Conservation (phyloP, 2,888 invertebrate species). For the Crematogaster levior region DNA sequence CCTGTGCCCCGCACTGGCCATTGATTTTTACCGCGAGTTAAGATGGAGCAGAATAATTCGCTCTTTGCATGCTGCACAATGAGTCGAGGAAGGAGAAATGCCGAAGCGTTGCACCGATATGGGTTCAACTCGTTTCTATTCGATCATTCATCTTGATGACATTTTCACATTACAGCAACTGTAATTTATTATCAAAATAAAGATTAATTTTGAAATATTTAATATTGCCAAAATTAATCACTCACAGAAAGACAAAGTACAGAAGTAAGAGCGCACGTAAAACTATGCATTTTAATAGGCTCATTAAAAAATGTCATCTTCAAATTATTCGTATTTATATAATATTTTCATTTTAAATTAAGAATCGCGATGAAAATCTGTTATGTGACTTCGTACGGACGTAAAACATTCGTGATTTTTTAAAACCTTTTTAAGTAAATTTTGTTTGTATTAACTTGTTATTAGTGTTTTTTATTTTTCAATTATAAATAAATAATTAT, state of each 20-base stretch:
- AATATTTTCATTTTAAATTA: neutral
- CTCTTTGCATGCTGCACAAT: slow-evolving; percentile 39
- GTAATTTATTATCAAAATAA: neutral
- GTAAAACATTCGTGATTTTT: neutral
- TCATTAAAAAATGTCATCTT: neutral
- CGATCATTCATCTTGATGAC: neutral
- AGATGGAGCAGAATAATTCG: slow-evolving; percentile 38
- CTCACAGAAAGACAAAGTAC: neutral
- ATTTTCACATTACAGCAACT: neutral
- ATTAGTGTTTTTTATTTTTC: neutral
- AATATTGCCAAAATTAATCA: neutral
- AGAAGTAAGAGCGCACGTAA: neutral
- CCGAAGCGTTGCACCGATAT: neutral
- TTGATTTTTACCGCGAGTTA: slow-evolving; percentile 25
- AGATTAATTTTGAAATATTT: slow-evolving; percentile 5
- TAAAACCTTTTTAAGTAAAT: neutral
- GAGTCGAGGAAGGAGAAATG: neutral
- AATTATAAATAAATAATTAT: neutral
- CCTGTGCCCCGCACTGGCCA: slow-evolving; percentile 43
- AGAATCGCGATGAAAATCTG: neutral
- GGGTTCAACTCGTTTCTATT: neutral
- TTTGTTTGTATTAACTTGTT: neutral
- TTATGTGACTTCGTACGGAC: neutral
- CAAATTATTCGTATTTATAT: neutral
- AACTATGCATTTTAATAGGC: neutral